Evolutionary conservation across 2,888 invertebrate species (phyloP).

Genomic region (Pyralis farinalis): DNA sequence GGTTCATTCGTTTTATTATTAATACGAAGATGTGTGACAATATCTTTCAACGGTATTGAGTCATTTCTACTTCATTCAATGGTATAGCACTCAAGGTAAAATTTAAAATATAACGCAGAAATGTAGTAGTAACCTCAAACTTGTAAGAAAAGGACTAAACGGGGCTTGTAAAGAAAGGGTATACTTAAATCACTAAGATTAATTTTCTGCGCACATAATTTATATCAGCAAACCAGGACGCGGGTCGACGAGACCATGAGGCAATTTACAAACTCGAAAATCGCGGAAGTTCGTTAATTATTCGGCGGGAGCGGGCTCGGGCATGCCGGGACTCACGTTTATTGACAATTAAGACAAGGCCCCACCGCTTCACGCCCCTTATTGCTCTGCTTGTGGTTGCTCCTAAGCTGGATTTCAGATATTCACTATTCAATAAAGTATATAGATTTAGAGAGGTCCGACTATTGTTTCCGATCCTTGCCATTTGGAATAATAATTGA

Average conservation of each 20-base stretch:
- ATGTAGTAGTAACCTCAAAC: slow-evolving; percentile 10
- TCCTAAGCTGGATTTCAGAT: slow-evolving; percentile 38
- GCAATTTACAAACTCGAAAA: slow-evolving; percentile 80
- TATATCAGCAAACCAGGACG: slow-evolving; percentile 71
- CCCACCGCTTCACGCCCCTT: slow-evolving; percentile 59
- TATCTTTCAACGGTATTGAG: too few species aligned
- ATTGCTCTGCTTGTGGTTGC: slow-evolving; percentile 55
- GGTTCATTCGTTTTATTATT: too few species aligned
- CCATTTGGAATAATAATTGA: slow-evolving; percentile 28
- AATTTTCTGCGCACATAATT: slow-evolving; percentile 76
- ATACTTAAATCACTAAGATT: slow-evolving; percentile 72
- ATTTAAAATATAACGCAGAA: slow-evolving; percentile 7
- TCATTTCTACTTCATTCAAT: not conserved
- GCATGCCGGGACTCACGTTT: slow-evolving; percentile 68
- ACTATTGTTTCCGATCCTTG: slow-evolving; percentile 25
- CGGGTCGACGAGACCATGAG: slow-evolving; percentile 75
- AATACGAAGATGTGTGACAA: slow-evolving; percentile 16
- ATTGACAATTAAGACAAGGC: slow-evolving; percentile 77
- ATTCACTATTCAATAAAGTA: slow-evolving; percentile 55
- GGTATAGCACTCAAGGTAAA: not conserved
- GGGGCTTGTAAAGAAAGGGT: slow-evolving; percentile 49
- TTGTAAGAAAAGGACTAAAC: slow-evolving; percentile 37
- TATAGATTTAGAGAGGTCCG: slow-evolving; percentile 36
- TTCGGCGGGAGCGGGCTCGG: slow-evolving; percentile 62
- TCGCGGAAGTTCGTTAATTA: slow-evolving; percentile 80